Percentiles rank a stretch among this genome's conserved stretches.
Conservation (phyloP, 2,113 vertebrate species). For the Budorcas taxicolor region DNA sequence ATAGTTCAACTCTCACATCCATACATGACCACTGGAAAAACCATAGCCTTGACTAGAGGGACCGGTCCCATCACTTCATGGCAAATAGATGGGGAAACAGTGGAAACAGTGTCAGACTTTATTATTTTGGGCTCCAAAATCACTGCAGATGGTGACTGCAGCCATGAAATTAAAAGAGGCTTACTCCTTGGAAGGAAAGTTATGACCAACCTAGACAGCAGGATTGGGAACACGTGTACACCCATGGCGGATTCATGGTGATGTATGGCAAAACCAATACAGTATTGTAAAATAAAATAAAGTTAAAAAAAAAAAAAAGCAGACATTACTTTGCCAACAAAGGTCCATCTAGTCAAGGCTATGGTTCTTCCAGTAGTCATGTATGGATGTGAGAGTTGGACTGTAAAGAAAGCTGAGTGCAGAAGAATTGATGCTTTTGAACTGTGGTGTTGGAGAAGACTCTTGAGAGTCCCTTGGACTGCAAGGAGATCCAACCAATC, state of each 20-base stretch:
- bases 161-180: background rate
- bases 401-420: background rate
- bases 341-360: background rate
- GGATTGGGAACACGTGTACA: too few species aligned
- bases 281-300: too few species aligned
- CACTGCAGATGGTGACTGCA: background rate
- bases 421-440: background rate
- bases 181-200: background rate
- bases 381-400: background rate
- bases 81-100: background rate
- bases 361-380: background rate
- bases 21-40: too few species aligned
- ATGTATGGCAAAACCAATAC: too few species aligned
- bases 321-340: background rate
- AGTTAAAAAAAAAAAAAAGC: background rate
- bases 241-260: too few species aligned
- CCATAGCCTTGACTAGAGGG: too few species aligned
- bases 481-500: too few species aligned
- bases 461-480: background rate
- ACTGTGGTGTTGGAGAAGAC: background rate
- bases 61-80: background rate
- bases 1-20: too few species aligned
- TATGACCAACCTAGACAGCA: background rate
- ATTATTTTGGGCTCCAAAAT: background rate
- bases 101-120: background rate